Evolutionary conservation across 1,140 invertebrate genomes (phyloP).

Genomic region (Pomacea maculata): DNA sequence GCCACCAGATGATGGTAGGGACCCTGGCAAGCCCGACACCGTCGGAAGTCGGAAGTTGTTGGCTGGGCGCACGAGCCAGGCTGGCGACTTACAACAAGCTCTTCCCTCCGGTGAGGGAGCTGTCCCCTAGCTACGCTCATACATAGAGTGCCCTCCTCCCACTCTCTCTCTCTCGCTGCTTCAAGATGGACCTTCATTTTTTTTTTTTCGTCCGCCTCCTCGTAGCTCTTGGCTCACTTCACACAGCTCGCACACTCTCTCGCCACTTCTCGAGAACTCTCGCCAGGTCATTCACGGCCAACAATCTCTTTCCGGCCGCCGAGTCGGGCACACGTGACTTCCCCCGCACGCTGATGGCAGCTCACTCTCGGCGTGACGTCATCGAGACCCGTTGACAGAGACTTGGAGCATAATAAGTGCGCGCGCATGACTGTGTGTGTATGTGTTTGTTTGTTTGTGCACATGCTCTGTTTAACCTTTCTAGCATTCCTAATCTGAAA

Average conservation of each 20-base stretch:
- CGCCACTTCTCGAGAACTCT: background rate
- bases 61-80: slow-evolving; percentile 9
- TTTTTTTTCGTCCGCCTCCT: background rate
- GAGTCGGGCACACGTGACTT: background rate
- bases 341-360: background rate
- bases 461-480: too few relatives aligned
- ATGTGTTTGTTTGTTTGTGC: background rate
- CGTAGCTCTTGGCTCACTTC: background rate
- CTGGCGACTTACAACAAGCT: slow-evolving; percentile 9
- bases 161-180: background rate
- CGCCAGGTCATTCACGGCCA: slow-evolving; percentile 2
- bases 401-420: background rate
- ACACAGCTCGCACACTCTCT: background rate
- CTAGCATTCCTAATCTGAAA: background rate
- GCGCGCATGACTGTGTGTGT: background rate
- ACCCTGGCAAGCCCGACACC: background rate
- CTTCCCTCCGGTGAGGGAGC: slow-evolving; percentile 3
- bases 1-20: background rate
- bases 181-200: background rate
- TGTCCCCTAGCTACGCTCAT: background rate
- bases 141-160: background rate
- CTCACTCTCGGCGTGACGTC: too few relatives aligned
- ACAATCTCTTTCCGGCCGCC: slow-evolving; percentile 3
- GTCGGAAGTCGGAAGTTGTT: slow-evolving; percentile 11
- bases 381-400: background rate